A percentile compares a stretch with the other conserved stretches of the same genome.
Evolutionary conservation across 2,797 vertebrate genomes (phyloP).

Genomic region (Peromyscus aztecus): DNA sequence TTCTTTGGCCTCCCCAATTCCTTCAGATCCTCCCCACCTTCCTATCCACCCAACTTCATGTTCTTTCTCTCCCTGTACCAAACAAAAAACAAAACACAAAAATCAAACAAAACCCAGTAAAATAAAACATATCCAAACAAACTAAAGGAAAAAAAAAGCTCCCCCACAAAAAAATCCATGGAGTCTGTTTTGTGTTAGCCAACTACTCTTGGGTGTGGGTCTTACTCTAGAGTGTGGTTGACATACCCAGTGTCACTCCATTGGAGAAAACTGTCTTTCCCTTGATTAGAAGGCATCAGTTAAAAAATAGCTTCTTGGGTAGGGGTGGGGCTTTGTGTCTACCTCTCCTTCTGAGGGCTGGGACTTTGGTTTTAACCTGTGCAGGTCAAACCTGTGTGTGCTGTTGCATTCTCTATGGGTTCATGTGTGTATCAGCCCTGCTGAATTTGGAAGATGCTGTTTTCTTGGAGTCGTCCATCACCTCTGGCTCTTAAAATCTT

Average conservation of each 20-base stretch:
- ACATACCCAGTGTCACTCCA: not conserved
- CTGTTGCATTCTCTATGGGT: not conserved
- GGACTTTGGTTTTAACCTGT: not conserved
- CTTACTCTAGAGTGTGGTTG: not conserved
- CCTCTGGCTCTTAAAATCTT: not conserved
- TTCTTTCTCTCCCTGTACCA: not conserved
- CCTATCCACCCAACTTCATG: not conserved
- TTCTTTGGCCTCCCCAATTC: not conserved
- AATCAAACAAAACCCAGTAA: not conserved
- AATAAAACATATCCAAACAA: not conserved
- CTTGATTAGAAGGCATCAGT: not conserved
- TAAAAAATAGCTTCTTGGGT: not conserved
- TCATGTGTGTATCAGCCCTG: not conserved
- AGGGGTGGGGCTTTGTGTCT: not conserved
- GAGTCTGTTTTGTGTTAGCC: not conserved
- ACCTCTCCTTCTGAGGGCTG: too few species aligned
- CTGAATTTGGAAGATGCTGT: not conserved
- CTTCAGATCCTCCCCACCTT: not conserved
- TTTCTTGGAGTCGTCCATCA: not conserved
- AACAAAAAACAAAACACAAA: not conserved
- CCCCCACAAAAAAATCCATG: too few species aligned
- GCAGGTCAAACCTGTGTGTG: not conserved
- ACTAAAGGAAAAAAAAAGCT: not conserved
- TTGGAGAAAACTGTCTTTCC: not conserved
- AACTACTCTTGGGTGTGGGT: not conserved